These are phyloP conservation scores for Leuctra nigra DNA, from an alignment of 2,888 invertebrate species.

Conservation along the genomic window DNA sequence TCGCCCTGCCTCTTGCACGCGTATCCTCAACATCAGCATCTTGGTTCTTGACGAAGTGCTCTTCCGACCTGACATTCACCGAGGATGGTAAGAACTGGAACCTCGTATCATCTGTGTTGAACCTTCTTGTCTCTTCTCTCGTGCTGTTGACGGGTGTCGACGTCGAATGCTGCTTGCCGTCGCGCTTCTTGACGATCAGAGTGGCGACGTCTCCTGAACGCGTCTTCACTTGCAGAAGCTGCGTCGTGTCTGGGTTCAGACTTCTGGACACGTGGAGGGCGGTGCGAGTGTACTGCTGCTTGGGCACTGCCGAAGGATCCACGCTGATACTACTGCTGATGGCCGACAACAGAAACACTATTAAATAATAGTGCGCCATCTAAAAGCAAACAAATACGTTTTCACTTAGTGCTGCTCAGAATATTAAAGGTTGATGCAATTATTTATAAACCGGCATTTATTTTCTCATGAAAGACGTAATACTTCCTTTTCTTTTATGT, in stretches of 20 bases:
- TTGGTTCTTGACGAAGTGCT: neutral
- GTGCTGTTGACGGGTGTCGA: conserved; percentile 27
- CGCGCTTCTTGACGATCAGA: conserved; percentile 65
- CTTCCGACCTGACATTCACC: neutral
- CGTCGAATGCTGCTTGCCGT: conserved; percentile 41
- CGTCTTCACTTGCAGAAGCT: conserved; percentile 69
- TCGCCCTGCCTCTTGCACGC: neutral
- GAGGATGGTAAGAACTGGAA: conserved; percentile 1
- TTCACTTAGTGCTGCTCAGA: too few species aligned
- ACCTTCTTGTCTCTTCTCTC: neutral
- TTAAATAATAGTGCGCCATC: conserved; percentile 29
- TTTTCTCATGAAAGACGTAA: too few species aligned
- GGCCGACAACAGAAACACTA: conserved; percentile 44
- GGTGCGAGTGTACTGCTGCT: conserved; percentile 33
- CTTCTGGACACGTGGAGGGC: conserved; percentile 43
- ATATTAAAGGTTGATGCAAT: too few species aligned
- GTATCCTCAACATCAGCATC: neutral
- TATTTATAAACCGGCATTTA: too few species aligned
- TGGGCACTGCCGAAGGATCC: conserved; percentile 16
- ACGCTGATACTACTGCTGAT: conserved; percentile 33
- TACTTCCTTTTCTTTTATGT: too few species aligned
- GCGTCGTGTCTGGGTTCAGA: conserved; percentile 67
- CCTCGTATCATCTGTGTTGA: neutral
- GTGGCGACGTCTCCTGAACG: conserved; percentile 70
- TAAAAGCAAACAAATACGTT: neutral